Evolutionary conservation across 2,888 invertebrate genomes (phyloP).

Genomic region (Ceriagrion tenellum): DNA sequence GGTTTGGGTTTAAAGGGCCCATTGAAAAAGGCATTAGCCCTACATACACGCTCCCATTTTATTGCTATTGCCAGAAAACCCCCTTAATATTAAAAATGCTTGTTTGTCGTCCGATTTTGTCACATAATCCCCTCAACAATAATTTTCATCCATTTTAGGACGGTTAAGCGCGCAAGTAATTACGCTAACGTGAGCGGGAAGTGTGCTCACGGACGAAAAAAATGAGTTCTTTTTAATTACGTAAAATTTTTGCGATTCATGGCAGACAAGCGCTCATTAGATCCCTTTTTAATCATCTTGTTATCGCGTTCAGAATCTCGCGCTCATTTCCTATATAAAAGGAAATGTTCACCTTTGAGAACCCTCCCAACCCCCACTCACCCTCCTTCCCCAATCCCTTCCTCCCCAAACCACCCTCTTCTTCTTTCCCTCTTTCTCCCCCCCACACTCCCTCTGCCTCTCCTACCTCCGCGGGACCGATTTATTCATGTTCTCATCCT

Average conservation of each 20-base stretch:
- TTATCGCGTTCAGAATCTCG: constrained; percentile 32
- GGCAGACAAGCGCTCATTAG: constrained; percentile 15
- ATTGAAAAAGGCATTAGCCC: background rate
- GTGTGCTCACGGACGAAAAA: background rate
- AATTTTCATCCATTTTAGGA: background rate
- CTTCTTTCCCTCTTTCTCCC: background rate
- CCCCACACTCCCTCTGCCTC: background rate
- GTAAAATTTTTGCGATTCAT: background rate
- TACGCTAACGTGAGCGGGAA: background rate
- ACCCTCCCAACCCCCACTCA: background rate
- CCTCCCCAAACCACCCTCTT: background rate
- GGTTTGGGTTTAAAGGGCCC: background rate
- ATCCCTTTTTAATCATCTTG: constrained; percentile 26
- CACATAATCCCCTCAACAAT: background rate
- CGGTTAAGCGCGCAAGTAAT: background rate
- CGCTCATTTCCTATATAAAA: constrained; percentile 22
- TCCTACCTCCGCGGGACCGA: background rate
- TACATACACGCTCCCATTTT: background rate
- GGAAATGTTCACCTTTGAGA: constrained; percentile 26
- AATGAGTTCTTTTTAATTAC: background rate
- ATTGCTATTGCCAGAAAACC: background rate
- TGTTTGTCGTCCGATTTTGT: background rate
- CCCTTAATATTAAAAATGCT: background rate
- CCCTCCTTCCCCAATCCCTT: background rate
- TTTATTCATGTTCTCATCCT: constrained; percentile 14